Conservation (phyloP, 2,888 invertebrate genomes). For the Melanostoma scalare region DNA sequence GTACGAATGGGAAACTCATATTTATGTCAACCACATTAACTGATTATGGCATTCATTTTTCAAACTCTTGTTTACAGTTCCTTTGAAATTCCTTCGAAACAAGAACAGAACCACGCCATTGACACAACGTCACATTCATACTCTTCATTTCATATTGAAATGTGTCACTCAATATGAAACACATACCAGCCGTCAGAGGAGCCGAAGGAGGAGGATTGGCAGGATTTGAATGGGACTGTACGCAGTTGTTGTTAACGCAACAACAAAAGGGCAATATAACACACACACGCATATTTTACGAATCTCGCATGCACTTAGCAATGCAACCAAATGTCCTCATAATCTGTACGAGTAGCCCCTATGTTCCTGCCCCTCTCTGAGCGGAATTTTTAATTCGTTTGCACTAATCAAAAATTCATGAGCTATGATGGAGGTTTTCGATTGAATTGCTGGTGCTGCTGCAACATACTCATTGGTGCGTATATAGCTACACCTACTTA, state of each 20-base stretch:
- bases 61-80: no score
- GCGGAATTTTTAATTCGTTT: slow-evolving; percentile 62
- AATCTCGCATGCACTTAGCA: background rate
- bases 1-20: no score
- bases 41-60: no score
- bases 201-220: no score
- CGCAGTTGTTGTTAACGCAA: background rate
- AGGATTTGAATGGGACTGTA: slow-evolving; percentile 13
- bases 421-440: slow-evolving; percentile 48
- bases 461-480: background rate
- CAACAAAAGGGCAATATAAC: slow-evolving; percentile 2
- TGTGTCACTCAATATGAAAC: slow-evolving; percentile 10
- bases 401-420: slow-evolving; percentile 61
- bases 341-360: background rate
- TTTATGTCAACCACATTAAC: no score
- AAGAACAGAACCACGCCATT: background rate
- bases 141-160: background rate
- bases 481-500: background rate
- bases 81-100: background rate
- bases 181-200: slow-evolving; percentile 2
- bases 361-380: slow-evolving; percentile 12
- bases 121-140: slow-evolving; percentile 7
- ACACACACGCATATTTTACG: background rate
- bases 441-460: slow-evolving; percentile 48
- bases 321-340: slow-evolving; percentile 37